These are phyloP conservation scores for Drosophila rubida DNA, from an alignment of 2,888 invertebrate species.

Conservation along the genomic window DNA sequence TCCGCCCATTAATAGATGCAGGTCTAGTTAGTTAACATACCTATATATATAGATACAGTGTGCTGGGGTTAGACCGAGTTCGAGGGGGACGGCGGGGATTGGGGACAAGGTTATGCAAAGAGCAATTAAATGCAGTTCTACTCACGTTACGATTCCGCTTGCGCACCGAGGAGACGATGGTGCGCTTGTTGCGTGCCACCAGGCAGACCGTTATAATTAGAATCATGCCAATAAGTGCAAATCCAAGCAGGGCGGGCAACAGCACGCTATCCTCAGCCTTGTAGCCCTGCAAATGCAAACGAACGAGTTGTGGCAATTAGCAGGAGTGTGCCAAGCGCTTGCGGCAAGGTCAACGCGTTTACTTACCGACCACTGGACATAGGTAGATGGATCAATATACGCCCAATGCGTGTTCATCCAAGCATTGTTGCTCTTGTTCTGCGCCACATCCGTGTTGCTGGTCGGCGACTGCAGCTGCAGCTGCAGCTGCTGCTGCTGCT, in stretches of 20 bases:
- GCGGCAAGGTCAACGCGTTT: slow-evolving; percentile 14
- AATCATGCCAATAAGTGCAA: slow-evolving; percentile 86
- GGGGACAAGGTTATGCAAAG: slow-evolving; percentile 38
- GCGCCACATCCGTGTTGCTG: slow-evolving; percentile 26
- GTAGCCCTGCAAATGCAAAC: slow-evolving; percentile 85
- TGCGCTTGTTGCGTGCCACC: slow-evolving; percentile 85
- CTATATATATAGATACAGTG: background rate
- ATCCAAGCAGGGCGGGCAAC: slow-evolving; percentile 85
- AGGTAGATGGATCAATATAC: slow-evolving; percentile 88
- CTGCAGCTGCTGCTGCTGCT: slow-evolving; percentile 31
- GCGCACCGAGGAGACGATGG: slow-evolving; percentile 82
- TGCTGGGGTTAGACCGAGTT: too few relatives aligned
- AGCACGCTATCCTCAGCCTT: slow-evolving; percentile 87
- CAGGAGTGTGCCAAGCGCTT: background rate
- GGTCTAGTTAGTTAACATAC: too few relatives aligned
- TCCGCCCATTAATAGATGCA: too few relatives aligned
- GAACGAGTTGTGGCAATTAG: slow-evolving; percentile 7
- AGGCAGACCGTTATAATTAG: slow-evolving; percentile 86
- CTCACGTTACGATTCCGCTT: slow-evolving; percentile 84
- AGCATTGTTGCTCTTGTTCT: slow-evolving; percentile 80
- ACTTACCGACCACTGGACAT: slow-evolving; percentile 89
- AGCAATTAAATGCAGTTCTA: slow-evolving; percentile 65
- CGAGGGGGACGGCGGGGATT: background rate
- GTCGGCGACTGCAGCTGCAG: slow-evolving; percentile 19
- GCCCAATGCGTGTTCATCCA: slow-evolving; percentile 89